phyloP scores from a whole-genome alignment of 2,113 vertebrate species.

The Petrocephalus zakoni region DNA sequence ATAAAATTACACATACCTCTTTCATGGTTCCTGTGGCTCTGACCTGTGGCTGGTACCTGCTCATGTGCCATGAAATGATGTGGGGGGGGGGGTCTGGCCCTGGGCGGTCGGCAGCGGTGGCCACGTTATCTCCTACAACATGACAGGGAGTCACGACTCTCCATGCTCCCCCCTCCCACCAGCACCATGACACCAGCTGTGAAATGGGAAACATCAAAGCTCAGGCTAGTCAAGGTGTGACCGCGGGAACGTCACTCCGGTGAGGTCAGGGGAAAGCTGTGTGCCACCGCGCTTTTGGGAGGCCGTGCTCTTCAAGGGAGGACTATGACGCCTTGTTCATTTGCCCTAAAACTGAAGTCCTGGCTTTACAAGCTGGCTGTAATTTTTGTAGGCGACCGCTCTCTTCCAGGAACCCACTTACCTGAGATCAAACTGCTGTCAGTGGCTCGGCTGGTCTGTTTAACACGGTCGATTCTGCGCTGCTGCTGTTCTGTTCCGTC shows the following conservation, averaged over 20 bases:
- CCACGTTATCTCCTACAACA: constrained; percentile 31
- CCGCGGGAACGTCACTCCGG: not conserved
- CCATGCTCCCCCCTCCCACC: not conserved
- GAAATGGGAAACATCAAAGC: constrained; percentile 41
- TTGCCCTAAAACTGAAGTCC: constrained; percentile 2
- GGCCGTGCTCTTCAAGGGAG: constrained; percentile 27
- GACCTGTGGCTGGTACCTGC: not conserved
- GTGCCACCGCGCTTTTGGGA: not conserved
- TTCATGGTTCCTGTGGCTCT: not conserved
- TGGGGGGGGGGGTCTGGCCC: constrained; percentile 28
- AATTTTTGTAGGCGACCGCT: constrained; percentile 12
- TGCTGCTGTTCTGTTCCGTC: not conserved
- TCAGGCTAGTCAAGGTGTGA: constrained; percentile 23
- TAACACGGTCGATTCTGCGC: not conserved
- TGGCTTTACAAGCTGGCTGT: not conserved
- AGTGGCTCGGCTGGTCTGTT: not conserved
- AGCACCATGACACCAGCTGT: constrained; percentile 19
- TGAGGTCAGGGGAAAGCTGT: constrained; percentile 12
- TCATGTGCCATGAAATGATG: not conserved
- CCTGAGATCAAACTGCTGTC: not conserved
- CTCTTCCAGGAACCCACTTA: not conserved
- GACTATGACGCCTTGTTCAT: not conserved
- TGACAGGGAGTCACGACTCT: constrained; percentile 36
- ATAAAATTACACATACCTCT: not conserved
- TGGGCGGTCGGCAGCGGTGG: constrained; percentile 29